Conservation (phyloP, 2,113 vertebrate species). For the Mobula birostris region DNA sequence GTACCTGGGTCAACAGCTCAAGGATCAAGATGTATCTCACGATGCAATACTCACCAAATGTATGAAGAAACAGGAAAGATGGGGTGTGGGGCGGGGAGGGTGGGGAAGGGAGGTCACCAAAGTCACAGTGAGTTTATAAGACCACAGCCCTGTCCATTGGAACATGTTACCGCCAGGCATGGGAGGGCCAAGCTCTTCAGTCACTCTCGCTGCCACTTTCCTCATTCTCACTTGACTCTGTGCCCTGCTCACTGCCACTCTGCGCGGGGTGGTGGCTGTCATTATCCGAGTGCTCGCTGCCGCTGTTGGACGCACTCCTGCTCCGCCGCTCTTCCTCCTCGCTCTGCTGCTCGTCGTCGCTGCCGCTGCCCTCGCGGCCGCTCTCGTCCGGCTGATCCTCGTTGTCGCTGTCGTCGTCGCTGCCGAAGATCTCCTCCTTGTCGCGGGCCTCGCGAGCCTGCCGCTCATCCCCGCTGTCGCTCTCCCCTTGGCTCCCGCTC, state of each 20-base stretch:
- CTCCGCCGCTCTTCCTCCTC: conserved; percentile 45
- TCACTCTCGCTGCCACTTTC: conserved; percentile 69
- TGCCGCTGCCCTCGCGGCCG: conserved; percentile 52
- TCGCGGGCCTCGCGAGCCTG: conserved; percentile 68
- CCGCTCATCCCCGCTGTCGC: conserved; percentile 64
- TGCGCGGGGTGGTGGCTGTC: conserved; percentile 62
- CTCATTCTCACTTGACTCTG: conserved; percentile 64
- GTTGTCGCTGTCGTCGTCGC: conserved; percentile 65
- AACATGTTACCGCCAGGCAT: not conserved
- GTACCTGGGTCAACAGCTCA: not conserved
- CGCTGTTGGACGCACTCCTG: conserved; percentile 67
- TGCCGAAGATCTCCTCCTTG: conserved; percentile 87
- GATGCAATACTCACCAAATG: not conserved
- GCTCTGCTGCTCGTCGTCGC: conserved; percentile 52
- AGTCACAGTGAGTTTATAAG: not conserved
- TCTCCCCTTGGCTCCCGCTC: conserved; percentile 58
- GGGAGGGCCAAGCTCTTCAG: conserved; percentile 44
- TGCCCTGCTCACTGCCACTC: conserved; percentile 61
- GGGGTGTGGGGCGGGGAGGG: not conserved
- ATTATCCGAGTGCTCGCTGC: conserved; percentile 68
- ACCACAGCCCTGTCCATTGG: not conserved
- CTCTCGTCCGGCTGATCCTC: conserved; percentile 56
- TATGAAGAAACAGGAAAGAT: not conserved
- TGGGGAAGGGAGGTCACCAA: not conserved
- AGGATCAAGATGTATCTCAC: not conserved